A percentile compares a stretch with the other conserved stretches of the same genome.
Conservation (phyloP, 2,797 vertebrate species). For the Diplodus puntazzo region DNA sequence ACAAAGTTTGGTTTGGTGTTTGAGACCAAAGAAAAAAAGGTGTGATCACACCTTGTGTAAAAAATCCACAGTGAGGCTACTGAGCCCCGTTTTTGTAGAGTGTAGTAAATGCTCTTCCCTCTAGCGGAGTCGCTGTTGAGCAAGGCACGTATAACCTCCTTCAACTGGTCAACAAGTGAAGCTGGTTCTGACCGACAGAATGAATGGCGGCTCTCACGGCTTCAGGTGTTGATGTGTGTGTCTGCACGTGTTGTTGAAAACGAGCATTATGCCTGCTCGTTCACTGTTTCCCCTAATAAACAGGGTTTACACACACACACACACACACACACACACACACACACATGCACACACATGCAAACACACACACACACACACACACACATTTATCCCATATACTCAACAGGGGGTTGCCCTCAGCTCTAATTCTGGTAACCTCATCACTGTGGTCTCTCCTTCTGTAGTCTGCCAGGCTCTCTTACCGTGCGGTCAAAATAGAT, state of each 20-base stretch:
- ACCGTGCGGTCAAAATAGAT: slow-evolving; percentile 57
- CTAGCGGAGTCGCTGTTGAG: slow-evolving; percentile 18
- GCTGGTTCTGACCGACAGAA: neutral
- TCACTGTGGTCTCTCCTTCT: slow-evolving; percentile 54
- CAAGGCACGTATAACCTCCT: slow-evolving; percentile 11
- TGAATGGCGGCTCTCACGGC: neutral
- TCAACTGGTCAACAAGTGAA: slow-evolving; percentile 8
- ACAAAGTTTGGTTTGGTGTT: slow-evolving; percentile 30
- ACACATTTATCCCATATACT: slow-evolving; percentile 23
- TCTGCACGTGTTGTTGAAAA: slow-evolving; percentile 32
- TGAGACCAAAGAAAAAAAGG: slow-evolving; percentile 56
- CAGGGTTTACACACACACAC: neutral
- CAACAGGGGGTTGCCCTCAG: slow-evolving; percentile 57
- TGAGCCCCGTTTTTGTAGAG: neutral
- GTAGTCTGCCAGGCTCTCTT: slow-evolving; percentile 50
- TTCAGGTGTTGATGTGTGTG: slow-evolving; percentile 16
- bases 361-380: slow-evolving; percentile 10
- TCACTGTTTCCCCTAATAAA: too few relatives aligned
- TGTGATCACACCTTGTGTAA: slow-evolving; percentile 49
- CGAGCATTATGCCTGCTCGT: slow-evolving; percentile 19
- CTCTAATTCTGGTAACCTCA: slow-evolving; percentile 68
- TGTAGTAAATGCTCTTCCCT: slow-evolving; percentile 22
- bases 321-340: slow-evolving; percentile 11
- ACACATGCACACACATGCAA: slow-evolving; percentile 6
- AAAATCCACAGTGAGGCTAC: slow-evolving; percentile 19